Evolutionary conservation across 2,797 vertebrate genomes (phyloP).

Genomic region (Hephaestus fuliginosus): DNA sequence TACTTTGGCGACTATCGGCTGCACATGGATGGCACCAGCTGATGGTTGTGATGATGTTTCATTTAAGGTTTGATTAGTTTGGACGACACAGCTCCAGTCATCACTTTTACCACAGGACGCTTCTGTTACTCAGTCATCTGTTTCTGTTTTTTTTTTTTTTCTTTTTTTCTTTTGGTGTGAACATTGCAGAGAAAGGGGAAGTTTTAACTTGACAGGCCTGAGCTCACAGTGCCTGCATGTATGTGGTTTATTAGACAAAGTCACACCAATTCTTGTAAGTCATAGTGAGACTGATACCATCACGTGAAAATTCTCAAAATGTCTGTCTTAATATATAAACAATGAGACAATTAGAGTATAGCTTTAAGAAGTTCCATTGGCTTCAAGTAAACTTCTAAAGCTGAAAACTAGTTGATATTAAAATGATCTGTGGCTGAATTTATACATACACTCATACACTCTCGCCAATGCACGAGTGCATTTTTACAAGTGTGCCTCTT

Average conservation of each 20-base stretch:
- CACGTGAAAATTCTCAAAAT: not conserved
- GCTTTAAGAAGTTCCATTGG: not conserved
- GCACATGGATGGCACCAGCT: slow-evolving; percentile 33
- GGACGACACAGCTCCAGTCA: slow-evolving; percentile 34
- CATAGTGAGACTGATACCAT: not conserved
- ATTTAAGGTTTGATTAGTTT: slow-evolving; percentile 62
- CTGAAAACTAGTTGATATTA: not conserved
- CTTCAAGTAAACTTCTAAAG: not conserved
- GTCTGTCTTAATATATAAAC: not conserved
- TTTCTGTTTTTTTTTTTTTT: not conserved
- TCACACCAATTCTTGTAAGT: not conserved
- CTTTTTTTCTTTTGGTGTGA: not conserved
- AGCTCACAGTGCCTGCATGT: not conserved
- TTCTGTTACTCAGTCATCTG: not conserved
- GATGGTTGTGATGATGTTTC: slow-evolving; percentile 62
- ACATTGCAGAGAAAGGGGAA: not conserved
- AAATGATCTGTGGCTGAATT: not conserved
- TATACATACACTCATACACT: not conserved
- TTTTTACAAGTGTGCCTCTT: not conserved
- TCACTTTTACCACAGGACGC: not conserved
- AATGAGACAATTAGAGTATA: not conserved
- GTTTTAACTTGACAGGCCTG: not conserved
- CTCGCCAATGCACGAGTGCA: not conserved
- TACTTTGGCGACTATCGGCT: slow-evolving; percentile 9
- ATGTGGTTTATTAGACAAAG: not conserved